phyloP scores from a whole-genome alignment of 2,888 invertebrate species.

The Notodonta dromedarius region DNA sequence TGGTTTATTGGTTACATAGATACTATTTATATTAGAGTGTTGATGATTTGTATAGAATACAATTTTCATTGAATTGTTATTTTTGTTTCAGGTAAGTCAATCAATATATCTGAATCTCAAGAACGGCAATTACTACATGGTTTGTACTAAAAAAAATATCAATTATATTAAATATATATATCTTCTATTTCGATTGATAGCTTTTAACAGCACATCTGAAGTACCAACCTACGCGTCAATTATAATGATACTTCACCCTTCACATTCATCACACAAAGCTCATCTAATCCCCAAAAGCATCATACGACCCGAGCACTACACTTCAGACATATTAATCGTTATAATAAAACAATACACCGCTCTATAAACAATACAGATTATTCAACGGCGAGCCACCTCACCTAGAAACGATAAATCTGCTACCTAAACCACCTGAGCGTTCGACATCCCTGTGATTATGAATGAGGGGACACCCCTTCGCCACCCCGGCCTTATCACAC shows the following conservation, averaged over 20 bases:
- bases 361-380: constrained; percentile 70
- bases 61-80: constrained; percentile 8
- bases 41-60: too few relatives aligned
- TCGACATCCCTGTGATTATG: constrained; percentile 77
- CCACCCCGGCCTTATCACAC: constrained; percentile 39
- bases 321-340: constrained; percentile 41
- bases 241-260: constrained; percentile 3
- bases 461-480: constrained; percentile 63
- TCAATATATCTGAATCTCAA: background rate
- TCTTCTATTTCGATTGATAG: too few relatives aligned
- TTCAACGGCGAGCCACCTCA: constrained; percentile 64
- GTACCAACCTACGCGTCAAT: background rate
- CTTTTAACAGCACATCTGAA: background rate
- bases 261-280: constrained; percentile 2
- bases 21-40: too few relatives aligned
- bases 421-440: constrained; percentile 80
- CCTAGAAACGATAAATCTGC: constrained; percentile 77
- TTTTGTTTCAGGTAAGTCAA: constrained; percentile 6
- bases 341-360: constrained; percentile 51
- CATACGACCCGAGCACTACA: constrained; percentile 24
- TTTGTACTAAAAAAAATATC: background rate
- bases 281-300: constrained; percentile 19
- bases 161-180: background rate
- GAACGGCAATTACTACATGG: background rate
- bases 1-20: too few relatives aligned